These are phyloP conservation scores for Machimus atricapillus DNA, from an alignment of 2,888 invertebrate genomes.

Conservation along the genomic window DNA sequence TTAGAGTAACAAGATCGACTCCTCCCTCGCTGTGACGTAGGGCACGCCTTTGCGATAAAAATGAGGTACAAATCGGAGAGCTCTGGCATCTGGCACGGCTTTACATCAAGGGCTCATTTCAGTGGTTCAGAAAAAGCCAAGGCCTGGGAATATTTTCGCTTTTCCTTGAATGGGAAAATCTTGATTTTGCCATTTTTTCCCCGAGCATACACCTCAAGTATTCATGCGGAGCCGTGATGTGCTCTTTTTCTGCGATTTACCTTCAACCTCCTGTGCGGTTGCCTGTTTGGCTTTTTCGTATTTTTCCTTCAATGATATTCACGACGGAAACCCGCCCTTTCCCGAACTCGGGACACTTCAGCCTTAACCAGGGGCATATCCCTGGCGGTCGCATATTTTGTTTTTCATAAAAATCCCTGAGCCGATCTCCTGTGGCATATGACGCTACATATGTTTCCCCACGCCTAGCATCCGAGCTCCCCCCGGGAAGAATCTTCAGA, in stretches of 20 bases:
- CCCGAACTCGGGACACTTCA: background rate
- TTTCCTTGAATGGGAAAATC: background rate
- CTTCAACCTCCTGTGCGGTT: conserved; percentile 21
- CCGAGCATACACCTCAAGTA: conserved; percentile 25
- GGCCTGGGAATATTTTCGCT: background rate
- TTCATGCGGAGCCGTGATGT: conserved; percentile 15
- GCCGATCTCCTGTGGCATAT: background rate
- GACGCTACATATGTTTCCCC: background rate
- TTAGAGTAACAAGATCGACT: background rate
- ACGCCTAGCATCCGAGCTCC: background rate
- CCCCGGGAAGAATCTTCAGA: background rate
- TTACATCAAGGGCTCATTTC: background rate
- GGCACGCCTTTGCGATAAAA: background rate
- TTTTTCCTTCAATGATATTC: conserved; percentile 13
- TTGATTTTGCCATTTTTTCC: conserved; percentile 26
- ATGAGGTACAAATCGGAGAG: background rate
- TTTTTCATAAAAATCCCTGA: conserved; percentile 22
- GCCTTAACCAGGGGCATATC: background rate
- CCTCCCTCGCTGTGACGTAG: background rate
- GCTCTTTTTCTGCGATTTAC: conserved; percentile 31
- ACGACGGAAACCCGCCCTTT: background rate
- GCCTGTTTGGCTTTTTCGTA: background rate
- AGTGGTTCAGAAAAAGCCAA: background rate
- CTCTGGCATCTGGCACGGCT: background rate
- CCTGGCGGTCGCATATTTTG: background rate